Evolutionary conservation across 1,140 invertebrate genomes (phyloP), one percentile per base, ranked within the genome.

Genomic region (Sycophila sp.): DNA sequence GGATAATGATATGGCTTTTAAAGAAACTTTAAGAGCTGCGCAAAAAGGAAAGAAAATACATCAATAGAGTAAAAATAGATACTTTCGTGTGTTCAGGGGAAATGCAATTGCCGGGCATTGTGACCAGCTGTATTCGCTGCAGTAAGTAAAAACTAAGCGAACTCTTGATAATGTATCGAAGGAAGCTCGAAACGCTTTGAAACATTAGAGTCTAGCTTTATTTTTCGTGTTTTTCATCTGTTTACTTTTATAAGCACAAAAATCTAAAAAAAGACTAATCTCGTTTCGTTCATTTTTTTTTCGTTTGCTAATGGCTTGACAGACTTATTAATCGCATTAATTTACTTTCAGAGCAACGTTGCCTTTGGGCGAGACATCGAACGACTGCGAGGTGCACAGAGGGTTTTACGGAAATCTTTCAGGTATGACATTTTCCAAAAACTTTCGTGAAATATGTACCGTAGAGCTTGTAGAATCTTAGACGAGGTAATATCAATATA

Each of bases 331-430:
- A 64, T 26, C 7, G 34, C 56, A 38, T 19, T 71, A 70, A 55
- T 73, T 80, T 78, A 74, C 79, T 88, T 88, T 59, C 88, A 94
- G 93, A 87, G 92, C 92, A 58, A 94, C 92, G 32, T 87, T 94
- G 76, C 92, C 92, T n/a, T 85, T 94, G 17, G 91, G 92, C 62
- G 92, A 92, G 73, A 85, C 87, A 24, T 81, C 89, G 0, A 80
- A 87, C 82, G 85, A 87, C 75, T 85, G 89, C 86, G 83, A 86
- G 69, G 78, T 83, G 10, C 84, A 85, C 77, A 80, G 81, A 55
- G 73, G 78, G 17, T 86, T 80, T 63, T 87, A 83, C 55, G 81
- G 78, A 28, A 85, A 86, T 68, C 73, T 87, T 19, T 78, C 86
- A 76, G 86, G 87, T 88, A 78, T 74, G 76, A 71, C 55, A 49